Evolutionary conservation across 2,797 vertebrate genomes (phyloP), one percentile per base, ranked within the genome.

Genomic region (Hylomyscus alleni): DNA sequence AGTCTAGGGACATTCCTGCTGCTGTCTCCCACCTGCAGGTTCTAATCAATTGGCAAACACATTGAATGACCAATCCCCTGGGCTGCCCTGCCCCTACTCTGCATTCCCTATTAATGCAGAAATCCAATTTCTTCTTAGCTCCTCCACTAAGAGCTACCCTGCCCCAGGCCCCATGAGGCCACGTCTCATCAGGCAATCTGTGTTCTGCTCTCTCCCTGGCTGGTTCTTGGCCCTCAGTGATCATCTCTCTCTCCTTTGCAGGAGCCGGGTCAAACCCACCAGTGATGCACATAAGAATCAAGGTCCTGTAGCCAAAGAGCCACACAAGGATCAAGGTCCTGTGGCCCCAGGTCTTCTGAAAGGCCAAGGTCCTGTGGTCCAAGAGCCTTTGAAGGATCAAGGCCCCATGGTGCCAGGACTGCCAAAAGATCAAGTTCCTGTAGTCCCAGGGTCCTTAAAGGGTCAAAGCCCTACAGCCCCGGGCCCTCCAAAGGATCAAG

Each of bases 1-100:
- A 93, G 91, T 85, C 89, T 67, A 20, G 24, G 47, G 47, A 34
- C 6, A 17, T 72, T 60, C 44, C 50, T 72, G 87, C 95, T 58
- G 37, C 80, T 72, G 40, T 93, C 75, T 95, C 88, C 95, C 96
- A 7, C 0, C 26, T 44, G 97, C 98, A 98, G 91, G 98, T 98
- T 98, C 97, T 98, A 98, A 98, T 98, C 98, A 98, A 98, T 98
- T 98, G 98, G 98, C 98, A 98, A 98, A 82, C 94, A 96, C 97
- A 97, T 56, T 94, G 97, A 91, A 95, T 90, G 93, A 93, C 90
- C 40, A 26, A n/a, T 76, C 44, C 78, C 88, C 40, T n/a, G 77
- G 82, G 93, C 97, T 40, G 37, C 88, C 92, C 92, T 77, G 24
- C 31, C 19, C 94, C 95, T 90, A 11, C 73, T 94, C 95, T 91